Evolutionary conservation across 2,888 invertebrate genomes (phyloP).

Genomic region (Allacma fusca): DNA sequence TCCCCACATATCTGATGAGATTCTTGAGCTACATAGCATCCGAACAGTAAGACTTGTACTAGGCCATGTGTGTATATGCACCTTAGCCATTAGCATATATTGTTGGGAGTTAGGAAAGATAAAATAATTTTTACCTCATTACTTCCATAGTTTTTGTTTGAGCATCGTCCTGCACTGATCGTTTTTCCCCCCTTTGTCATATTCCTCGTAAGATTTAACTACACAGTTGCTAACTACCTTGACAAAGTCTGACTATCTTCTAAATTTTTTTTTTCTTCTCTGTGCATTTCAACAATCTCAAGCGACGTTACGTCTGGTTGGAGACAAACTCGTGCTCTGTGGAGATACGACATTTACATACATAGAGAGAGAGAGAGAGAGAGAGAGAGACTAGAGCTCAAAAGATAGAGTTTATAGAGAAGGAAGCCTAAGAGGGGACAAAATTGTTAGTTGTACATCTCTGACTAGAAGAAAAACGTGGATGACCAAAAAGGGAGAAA

Average conservation of each 20-base stretch:
- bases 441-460: no score
- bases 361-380: no score
- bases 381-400: no score
- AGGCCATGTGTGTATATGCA: no score
- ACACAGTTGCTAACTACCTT: background rate
- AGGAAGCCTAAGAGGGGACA: no score
- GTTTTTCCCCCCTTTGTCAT: background rate
- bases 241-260: background rate
- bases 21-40: no score
- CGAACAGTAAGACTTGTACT: no score
- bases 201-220: background rate
- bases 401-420: no score
- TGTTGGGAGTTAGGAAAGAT: no score
- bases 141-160: slow-evolving; percentile 9
- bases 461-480: background rate
- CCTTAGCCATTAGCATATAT: no score
- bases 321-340: background rate
- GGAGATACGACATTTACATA: no score
- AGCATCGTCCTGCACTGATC: background rate
- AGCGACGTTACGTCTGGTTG: background rate
- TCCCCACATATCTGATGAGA: no score
- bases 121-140: slow-evolving; percentile 12
- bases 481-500: slow-evolving; percentile 16
- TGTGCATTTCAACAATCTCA: background rate
- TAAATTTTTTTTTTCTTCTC: background rate